Evolutionary conservation across 1,140 invertebrate species (phyloP).

Genomic region (Sitodiplosis mosellana): DNA sequence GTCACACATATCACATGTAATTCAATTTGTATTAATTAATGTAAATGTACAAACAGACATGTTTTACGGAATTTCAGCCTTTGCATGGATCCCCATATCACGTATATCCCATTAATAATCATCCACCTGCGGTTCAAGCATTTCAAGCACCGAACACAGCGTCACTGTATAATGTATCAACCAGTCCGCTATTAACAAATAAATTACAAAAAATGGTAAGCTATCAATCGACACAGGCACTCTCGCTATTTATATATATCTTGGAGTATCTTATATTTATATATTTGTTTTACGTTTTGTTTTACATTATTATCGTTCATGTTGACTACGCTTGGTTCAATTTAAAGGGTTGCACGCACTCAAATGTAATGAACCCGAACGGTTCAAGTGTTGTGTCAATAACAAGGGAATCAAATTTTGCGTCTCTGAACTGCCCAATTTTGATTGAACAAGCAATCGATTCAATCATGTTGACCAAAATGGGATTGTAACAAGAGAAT

Average conservation of each 20-base stretch:
- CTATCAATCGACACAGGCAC: neutral
- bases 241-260: neutral
- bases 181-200: constrained; percentile 21
- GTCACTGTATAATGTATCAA: constrained; percentile 18
- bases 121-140: constrained; percentile 18
- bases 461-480: too few relatives aligned
- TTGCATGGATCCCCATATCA: constrained; percentile 20
- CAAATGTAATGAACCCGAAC: too few relatives aligned
- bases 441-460: too few relatives aligned
- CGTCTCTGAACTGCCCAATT: too few relatives aligned
- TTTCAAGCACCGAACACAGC: constrained; percentile 16
- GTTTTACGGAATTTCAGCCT: too few relatives aligned
- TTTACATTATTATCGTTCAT: neutral
- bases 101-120: constrained; percentile 22
- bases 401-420: too few relatives aligned
- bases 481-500: too few relatives aligned
- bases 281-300: neutral
- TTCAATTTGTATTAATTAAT: too few relatives aligned
- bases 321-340: too few relatives aligned
- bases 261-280: neutral
- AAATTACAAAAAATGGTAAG: constrained; percentile 16
- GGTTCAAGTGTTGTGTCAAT: too few relatives aligned
- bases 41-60: constrained; percentile 2
- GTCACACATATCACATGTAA: too few relatives aligned
- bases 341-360: too few relatives aligned